Base-by-base conservation (phyloP, 1,140 invertebrate genomes). In the Drosophila neocordata region DNA sequence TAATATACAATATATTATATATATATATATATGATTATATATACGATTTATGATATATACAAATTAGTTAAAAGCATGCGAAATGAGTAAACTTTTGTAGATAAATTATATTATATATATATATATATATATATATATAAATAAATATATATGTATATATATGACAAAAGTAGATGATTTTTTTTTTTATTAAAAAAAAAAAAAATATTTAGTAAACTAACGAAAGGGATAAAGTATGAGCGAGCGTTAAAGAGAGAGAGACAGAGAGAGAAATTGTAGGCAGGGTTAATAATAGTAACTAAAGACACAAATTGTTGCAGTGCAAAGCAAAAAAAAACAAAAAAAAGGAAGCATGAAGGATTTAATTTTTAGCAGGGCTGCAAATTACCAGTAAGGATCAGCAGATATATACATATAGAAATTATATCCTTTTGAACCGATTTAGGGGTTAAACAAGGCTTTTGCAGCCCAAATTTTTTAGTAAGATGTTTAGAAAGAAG, bases 291-390 rank as follows among this genome's bases (percentile, higher is more conserved):
- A 73, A 88, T 88, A 87, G 83, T 83, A 87, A 87, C 83, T 82
- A 83, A 88, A 82, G 79, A 87, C 83, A 87, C 83, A 87, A 87
- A 87, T 87, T 88, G 83, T 87, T 87, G 83, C 83, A 87, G 83
- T 87, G 83, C 83, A 87, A 87, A 87, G 83, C 78, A 79, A 72
- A 24, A 1, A 68, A 62, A 69, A 48, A 20, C 13, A 15, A 44
- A 5, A 18, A 13, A 41, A 15, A 31, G 4, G 7, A 15, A 15
- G 8, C 15, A 20, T 11, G 15, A 48, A 44, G 41, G 41, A 48
- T 20, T 48, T 48, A 20, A 20, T 48, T 18, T 11, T 20, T 48
- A 48, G 41, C 41, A 48, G 41, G 41, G 41, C 41, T 48, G 5
- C 41, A 18, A 44, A n/a, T n/a, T n/a, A 6, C 1, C 6, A 34